phyloP scores from a whole-genome alignment of 1,140 invertebrate species.

The Dendroctonus ponderosae region DNA sequence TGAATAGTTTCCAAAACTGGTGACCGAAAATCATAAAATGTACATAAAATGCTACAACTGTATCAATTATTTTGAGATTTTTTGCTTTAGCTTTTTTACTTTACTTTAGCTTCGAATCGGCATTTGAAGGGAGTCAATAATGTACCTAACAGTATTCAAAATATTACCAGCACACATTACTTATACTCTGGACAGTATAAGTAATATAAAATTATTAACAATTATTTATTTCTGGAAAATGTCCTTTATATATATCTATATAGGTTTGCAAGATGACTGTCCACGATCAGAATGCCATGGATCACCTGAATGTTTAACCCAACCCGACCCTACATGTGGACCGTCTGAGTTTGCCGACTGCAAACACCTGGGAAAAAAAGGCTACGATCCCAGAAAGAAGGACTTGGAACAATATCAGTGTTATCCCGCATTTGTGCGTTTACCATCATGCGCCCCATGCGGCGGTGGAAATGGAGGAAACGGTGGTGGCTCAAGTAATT shows the following conservation, averaged over 20 bases:
- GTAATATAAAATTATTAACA: no score
- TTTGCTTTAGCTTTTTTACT: no score
- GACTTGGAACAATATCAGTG: constrained; percentile 45
- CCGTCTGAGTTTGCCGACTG: constrained; percentile 49
- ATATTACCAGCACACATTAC: no score
- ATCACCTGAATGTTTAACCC: constrained; percentile 63
- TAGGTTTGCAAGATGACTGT: constrained; percentile 67
- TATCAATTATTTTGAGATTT: no score
- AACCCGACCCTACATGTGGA: constrained; percentile 65
- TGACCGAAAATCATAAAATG: no score
- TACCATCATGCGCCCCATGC: constrained; percentile 40
- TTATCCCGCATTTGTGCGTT: constrained; percentile 44
- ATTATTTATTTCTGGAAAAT: not conserved
- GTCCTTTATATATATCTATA: not conserved
- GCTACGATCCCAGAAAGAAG: constrained; percentile 16
- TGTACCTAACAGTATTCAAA: no score
- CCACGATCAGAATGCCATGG: constrained; percentile 67
- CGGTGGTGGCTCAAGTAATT: constrained; percentile 8
- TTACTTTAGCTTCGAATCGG: no score
- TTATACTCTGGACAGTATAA: no score
- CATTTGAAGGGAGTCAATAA: no score
- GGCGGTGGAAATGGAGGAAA: constrained; percentile 13
- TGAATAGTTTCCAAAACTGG: no score
- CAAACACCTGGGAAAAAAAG: constrained; percentile 40
- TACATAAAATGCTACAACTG: no score